A percentile compares a stretch with the other conserved stretches of the same genome.
These are phyloP conservation scores for Aleiodes testaceus DNA, from an alignment of 2,888 invertebrate genomes.

Conservation along the genomic window DNA sequence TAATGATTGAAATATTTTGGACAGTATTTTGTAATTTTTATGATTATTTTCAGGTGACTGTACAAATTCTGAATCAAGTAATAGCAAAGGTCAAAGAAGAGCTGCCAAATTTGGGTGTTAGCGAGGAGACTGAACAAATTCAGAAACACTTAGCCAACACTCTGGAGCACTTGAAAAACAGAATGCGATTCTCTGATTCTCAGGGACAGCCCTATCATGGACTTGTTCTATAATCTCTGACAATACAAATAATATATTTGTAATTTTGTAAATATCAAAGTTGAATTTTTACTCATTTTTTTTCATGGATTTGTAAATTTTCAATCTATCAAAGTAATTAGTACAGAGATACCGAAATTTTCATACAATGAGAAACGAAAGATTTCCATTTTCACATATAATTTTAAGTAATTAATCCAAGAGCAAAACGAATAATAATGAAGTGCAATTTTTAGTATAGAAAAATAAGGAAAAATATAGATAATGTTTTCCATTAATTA, in stretches of 20 bases:
- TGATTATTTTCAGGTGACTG: constrained; percentile 76
- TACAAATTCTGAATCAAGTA: constrained; percentile 81
- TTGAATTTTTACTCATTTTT: neutral
- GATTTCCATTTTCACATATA: no score
- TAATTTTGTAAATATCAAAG: constrained; percentile 62
- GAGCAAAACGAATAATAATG: no score
- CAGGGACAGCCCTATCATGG: constrained; percentile 80
- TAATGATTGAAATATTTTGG: no score
- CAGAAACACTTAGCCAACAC: constrained; percentile 96
- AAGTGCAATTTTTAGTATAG: no score
- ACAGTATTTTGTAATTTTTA: no score
- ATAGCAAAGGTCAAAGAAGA: constrained; percentile 95
- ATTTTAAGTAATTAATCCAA: no score
- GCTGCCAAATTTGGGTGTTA: constrained; percentile 92
- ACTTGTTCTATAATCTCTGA: constrained; percentile 74
- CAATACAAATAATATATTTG: constrained; percentile 35
- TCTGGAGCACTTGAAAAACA: constrained; percentile 84
- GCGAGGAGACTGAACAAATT: constrained; percentile 97
- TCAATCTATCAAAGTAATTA: neutral
- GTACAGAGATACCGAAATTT: no score
- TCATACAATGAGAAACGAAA: no score
- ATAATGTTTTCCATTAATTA: neutral
- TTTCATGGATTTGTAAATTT: constrained; percentile 21
- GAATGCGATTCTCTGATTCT: constrained; percentile 80
- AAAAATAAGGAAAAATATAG: no score